Base-by-base conservation (phyloP, 2,113 vertebrate genomes). In the Nannobrachium achirus region DNA sequence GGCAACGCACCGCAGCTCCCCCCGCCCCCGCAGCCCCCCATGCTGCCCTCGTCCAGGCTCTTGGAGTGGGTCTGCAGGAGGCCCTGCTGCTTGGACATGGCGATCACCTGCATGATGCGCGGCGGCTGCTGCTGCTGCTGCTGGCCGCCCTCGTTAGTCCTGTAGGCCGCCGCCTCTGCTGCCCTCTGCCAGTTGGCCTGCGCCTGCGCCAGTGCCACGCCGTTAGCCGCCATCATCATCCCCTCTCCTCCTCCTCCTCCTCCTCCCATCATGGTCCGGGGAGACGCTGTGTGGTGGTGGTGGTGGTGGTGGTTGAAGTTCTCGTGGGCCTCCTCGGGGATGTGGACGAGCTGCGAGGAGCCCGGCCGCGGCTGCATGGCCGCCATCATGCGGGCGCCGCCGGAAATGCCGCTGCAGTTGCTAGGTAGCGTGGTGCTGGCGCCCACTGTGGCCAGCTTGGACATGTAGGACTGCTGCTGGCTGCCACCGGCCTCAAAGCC, bases 1-100 rank as follows among this genome's bases (percentile, higher is more conserved):
- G 25, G 90, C n/a, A 94, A 90, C 41, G 79, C 93, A 94, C 75
- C 95, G 78, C 93, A 93, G 76, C 93, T 94, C 58, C 93, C 93
- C 0, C 94, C 93, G 0, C 92, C 56, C 52, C 52, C 65, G 42
- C 77, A 79, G 11, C 77, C 25, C 1, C 25, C 67, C 0, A 81
- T 79, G 63, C 82, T 87, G 75, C 83, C 80, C 58, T 91, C 90
- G 3, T 90, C 90, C 68, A 91, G 91, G 79, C 94, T 92, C 78
- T 96, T 97, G 15, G 97, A 95, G 55, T 97, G 96, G 65, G 94
- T 91, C 73, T 97, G 96, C 10, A 98, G 93, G 7, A 98, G 93
- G 1, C 96, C 95, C 85, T 99, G 97, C 79, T 99, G 98, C 89
- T 98, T 99, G 76, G 96, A 98, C 95, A 98, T 95, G 40, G 96